Conservation (phyloP, 2,888 invertebrate species). For the Onthophagus sagittarius region DNA sequence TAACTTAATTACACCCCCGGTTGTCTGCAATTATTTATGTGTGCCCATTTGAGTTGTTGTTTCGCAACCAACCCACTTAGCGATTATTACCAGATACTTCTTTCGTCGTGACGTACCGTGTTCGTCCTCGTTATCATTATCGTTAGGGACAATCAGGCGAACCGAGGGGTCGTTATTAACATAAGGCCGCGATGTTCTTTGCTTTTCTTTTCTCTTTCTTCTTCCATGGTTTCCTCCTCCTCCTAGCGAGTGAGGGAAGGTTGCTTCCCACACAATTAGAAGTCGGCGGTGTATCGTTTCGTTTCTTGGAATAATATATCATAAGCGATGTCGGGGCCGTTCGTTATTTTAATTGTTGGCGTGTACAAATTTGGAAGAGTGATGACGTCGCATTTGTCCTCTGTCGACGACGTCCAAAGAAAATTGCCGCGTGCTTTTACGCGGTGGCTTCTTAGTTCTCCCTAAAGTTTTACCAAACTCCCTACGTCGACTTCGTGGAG, state of each 20-base stretch:
- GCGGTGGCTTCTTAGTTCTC: conserved; percentile 11
- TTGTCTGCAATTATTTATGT: background rate
- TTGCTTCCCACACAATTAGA: conserved; percentile 32
- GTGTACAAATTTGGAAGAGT: conserved; percentile 36
- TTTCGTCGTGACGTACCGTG: conserved; percentile 11
- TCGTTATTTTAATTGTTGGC: conserved; percentile 40
- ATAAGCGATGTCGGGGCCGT: conserved; percentile 34
- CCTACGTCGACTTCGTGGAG: background rate
- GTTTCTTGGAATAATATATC: conserved; percentile 31
- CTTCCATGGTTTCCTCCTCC: background rate
- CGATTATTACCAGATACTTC: background rate
- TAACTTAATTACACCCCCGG: background rate
- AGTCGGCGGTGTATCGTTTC: conserved; percentile 28
- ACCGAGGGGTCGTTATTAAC: conserved; percentile 10
- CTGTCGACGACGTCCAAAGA: conserved; percentile 26
- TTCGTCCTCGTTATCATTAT: conserved; percentile 23
- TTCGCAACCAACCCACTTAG: background rate
- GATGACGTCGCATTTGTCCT: conserved; percentile 36
- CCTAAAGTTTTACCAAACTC: background rate
- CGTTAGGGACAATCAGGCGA: conserved; percentile 21
- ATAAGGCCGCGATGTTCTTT: conserved; percentile 21
- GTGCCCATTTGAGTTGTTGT: background rate
- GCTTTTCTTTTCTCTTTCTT: background rate
- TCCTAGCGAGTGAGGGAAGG: background rate
- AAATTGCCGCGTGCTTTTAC: conserved; percentile 16